Conservation (phyloP, 2,113 vertebrate species). For the Orcinus orca region DNA sequence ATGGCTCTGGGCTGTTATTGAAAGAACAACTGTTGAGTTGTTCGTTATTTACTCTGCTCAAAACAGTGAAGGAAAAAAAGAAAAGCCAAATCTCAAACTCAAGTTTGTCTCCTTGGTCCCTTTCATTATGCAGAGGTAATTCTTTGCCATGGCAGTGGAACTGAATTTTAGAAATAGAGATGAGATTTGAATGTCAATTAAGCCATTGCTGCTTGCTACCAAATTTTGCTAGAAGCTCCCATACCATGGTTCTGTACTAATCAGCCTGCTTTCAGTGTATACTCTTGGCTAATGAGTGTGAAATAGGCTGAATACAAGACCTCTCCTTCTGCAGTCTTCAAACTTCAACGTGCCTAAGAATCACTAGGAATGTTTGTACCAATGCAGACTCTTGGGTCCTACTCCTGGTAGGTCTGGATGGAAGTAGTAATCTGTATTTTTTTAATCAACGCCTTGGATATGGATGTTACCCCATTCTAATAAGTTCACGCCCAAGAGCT, state of each 20-base stretch:
- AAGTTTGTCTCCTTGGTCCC: not conserved
- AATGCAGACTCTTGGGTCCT: not conserved
- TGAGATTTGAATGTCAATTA: constrained; percentile 25
- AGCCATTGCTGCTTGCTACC: not conserved
- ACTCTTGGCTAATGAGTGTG: not conserved
- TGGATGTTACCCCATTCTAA: not conserved
- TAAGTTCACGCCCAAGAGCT: not conserved
- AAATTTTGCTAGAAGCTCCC: not conserved
- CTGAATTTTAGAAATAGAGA: constrained; percentile 32
- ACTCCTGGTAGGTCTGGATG: not conserved
- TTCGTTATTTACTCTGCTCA: constrained; percentile 26
- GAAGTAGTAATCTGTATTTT: not conserved
- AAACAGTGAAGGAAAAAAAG: not conserved
- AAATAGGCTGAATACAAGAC: not conserved
- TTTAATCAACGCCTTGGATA: not conserved
- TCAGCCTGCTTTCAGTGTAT: not conserved
- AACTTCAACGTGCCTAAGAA: not conserved
- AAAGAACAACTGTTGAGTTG: not conserved
- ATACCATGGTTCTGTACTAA: not conserved
- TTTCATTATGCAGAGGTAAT: not conserved
- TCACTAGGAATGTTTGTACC: not conserved
- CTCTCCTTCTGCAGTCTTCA: not conserved
- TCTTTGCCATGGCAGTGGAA: not conserved
- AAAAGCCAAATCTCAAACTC: not conserved
- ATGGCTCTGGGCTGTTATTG: constrained; percentile 44